Evolutionary conservation across 2,113 vertebrate genomes (phyloP), one percentile per base, ranked within the genome.

Genomic region (Tauraco erythrolophus): DNA sequence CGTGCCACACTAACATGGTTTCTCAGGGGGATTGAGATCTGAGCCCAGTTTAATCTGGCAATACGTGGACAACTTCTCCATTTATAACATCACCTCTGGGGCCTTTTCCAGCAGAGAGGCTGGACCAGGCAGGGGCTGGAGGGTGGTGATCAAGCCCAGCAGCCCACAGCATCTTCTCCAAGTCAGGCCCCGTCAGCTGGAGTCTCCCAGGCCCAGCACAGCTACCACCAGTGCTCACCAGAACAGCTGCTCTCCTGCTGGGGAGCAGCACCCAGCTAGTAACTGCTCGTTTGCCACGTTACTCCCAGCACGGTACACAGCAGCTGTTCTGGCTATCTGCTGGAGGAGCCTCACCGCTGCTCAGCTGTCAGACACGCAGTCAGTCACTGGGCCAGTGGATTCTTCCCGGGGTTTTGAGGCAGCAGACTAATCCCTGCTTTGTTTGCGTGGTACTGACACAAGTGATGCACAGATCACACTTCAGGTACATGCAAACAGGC

Each of bases 1-100:
- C 0, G 0, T 27, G 41, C 54, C 56, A 28, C 3, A 0, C 53
- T 23, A 11, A 33, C 0, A 33, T 30, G 57, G 43, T 19, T 75
- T 51, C 83, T 61, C 53, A 3, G 25, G 14, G n/a, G 21, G 18
- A 57, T 39, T 4, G 17, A 46, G 50, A 37, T 15, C 51, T 7
- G 3, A 68, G 60, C 85, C 66, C 45, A 19, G 21, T 28, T 53
- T 27, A 45, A 18, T 15, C 9, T 16, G 54, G n/a, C 14, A 17
- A 14, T 3, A 11, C 1, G 0, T 2, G 27, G 27, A 12, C 39
- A 37, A 37, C 45, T 25, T 28, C 54, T 11, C 21, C 30, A 31
- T 6, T 35, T 4, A 3, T 1, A 50, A 4, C 37, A 10, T 14
- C 46, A 21, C 13, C 35, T 7, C 53, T 17, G 35, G 0, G 16